A percentile compares a stretch with the other conserved stretches of the same genome.
Conservation (phyloP, 1,140 invertebrate genomes). For the Nebria ingens region DNA sequence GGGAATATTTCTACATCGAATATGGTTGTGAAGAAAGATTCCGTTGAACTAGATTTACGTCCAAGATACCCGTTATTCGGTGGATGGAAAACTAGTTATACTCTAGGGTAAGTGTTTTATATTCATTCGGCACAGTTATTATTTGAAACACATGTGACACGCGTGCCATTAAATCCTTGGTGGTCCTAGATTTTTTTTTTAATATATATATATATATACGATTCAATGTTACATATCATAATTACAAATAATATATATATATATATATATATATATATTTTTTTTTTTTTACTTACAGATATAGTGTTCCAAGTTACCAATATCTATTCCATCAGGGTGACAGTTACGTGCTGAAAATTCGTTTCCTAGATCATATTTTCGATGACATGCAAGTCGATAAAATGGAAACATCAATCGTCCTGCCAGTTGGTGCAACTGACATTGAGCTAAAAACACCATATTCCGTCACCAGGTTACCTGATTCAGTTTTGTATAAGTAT, state of each 20-base stretch:
- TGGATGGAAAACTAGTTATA: slow-evolving; percentile 97
- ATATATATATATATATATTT: not conserved
- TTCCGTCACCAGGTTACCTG: slow-evolving; percentile 57
- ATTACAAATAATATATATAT: not conserved
- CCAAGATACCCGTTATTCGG: slow-evolving; percentile 97
- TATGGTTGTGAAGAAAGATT: slow-evolving; percentile 75
- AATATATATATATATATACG: too few species aligned
- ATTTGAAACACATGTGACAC: too few species aligned
- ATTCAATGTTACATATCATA: too few species aligned
- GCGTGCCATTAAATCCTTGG: too few species aligned
- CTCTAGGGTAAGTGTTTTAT: slow-evolving; percentile 38
- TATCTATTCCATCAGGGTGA: slow-evolving; percentile 73
- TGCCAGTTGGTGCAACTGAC: slow-evolving; percentile 85
- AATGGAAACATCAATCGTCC: slow-evolving; percentile 78
- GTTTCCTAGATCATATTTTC: slow-evolving; percentile 89
- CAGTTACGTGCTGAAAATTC: slow-evolving; percentile 81
- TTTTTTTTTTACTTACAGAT: slow-evolving; percentile 47
- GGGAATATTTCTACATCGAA: slow-evolving; percentile 99
- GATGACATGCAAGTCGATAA: slow-evolving; percentile 95
- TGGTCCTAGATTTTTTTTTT: too few species aligned
- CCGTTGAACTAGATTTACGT: slow-evolving; percentile 87
- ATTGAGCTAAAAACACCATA: slow-evolving; percentile 80
- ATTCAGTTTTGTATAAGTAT: slow-evolving; percentile 84
- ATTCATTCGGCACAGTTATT: too few species aligned
- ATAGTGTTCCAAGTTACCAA: slow-evolving; percentile 95